Conservation (phyloP, 2,888 invertebrate genomes). For the Agrilus cyanescens region DNA sequence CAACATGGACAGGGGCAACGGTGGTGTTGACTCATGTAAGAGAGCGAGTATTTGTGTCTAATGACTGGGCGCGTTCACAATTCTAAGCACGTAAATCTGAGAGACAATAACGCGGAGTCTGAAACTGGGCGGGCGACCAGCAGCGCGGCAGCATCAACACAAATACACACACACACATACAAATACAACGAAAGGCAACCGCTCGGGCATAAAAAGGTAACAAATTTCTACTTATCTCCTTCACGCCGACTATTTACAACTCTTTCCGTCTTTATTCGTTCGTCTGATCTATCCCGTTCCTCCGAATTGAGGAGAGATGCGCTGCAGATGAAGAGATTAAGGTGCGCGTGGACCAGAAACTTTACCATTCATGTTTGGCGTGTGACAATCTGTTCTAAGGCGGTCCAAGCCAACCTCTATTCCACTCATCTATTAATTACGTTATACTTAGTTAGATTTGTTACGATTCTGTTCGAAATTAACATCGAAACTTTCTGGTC, state of each 20-base stretch:
- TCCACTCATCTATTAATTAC: neutral
- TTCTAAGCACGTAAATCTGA: constrained; percentile 28
- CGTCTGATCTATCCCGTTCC: constrained; percentile 13
- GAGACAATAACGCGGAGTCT: constrained; percentile 28
- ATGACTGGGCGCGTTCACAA: constrained; percentile 22
- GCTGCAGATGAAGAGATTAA: constrained; percentile 14
- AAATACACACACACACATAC: constrained; percentile 5
- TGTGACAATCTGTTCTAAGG: neutral
- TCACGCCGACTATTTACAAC: constrained; percentile 18
- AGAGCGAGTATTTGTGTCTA: constrained; percentile 17
- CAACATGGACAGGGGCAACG: too few relatives aligned
- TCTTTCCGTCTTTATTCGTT: constrained; percentile 18
- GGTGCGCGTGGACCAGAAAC: too few relatives aligned
- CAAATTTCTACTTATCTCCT: constrained; percentile 21
- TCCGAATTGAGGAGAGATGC: constrained; percentile 23
- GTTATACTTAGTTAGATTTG: constrained; percentile 8
- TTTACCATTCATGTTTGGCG: constrained; percentile 7
- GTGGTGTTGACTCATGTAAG: neutral
- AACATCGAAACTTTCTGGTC: too few relatives aligned
- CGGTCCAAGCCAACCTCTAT: neutral
- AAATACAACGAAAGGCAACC: neutral
- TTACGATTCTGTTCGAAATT: constrained; percentile 1
- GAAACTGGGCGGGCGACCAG: constrained; percentile 17
- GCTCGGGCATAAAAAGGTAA: constrained; percentile 21
- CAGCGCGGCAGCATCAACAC: constrained; percentile 1